phyloP scores from a whole-genome alignment of 2,888 invertebrate species.

The Xestia xanthographa region DNA sequence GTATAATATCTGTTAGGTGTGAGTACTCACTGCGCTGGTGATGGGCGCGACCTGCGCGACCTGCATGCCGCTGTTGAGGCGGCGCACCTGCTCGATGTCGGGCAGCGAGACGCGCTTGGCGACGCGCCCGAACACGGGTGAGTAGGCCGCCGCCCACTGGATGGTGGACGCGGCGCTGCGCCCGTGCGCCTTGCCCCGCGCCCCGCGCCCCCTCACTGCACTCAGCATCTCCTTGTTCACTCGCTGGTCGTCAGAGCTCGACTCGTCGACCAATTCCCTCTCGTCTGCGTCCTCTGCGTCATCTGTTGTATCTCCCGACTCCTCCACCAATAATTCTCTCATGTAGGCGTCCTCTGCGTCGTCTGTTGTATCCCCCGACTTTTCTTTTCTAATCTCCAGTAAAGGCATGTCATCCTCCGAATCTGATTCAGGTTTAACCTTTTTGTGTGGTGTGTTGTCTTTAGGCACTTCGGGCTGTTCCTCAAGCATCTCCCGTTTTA shows the following conservation, averaged over 20 bases:
- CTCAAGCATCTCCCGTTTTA: slow-evolving; percentile 27
- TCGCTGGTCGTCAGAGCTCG: slow-evolving; percentile 19
- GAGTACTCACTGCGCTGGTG: too few relatives aligned
- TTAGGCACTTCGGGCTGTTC: neutral
- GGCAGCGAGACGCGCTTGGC: too few relatives aligned
- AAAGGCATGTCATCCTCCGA: slow-evolving; percentile 29
- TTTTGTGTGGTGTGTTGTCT: slow-evolving; percentile 1
- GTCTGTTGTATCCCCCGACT: neutral
- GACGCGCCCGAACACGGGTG: neutral
- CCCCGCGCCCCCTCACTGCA: neutral
- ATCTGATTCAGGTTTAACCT: slow-evolving; percentile 14
- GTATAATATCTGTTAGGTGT: too few relatives aligned
- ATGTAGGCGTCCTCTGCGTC: neutral
- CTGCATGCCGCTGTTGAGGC: too few relatives aligned
- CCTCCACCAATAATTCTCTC: neutral
- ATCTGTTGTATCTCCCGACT: neutral
- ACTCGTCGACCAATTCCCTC: neutral
- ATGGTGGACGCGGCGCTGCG: slow-evolving; percentile 5
- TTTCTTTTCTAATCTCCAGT: neutral
- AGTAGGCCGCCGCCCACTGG: slow-evolving; percentile 4
- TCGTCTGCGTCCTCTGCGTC: neutral
- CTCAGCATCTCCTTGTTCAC: neutral
- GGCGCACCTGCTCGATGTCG: too few relatives aligned
- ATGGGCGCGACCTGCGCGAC: too few relatives aligned
- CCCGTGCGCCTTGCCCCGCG: neutral